Percentiles rank a stretch among this genome's conserved stretches.
phyloP scores from a whole-genome alignment of 2,113 vertebrate genomes.

The Etheostoma cragini region DNA sequence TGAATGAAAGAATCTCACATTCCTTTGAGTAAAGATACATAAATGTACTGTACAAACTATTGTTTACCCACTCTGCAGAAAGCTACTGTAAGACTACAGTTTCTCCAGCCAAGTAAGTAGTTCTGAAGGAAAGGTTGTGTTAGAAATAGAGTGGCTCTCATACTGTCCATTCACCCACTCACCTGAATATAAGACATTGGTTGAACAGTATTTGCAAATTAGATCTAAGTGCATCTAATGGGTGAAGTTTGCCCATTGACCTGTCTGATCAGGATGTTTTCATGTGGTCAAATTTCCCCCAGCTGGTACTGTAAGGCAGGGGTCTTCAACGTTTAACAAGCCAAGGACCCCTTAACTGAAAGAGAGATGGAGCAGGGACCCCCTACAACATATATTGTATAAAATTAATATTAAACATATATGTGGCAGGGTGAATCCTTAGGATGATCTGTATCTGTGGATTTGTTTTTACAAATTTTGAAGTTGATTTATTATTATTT shows the following conservation, averaged over 20 bases:
- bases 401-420: too few relatives aligned
- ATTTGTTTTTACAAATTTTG: too few relatives aligned
- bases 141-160: conserved; percentile 26
- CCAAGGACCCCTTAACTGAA: too few relatives aligned
- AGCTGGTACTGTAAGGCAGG: conserved; percentile 2
- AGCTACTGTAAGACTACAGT: background rate
- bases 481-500: too few relatives aligned
- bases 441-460: too few relatives aligned
- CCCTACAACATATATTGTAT: too few relatives aligned
- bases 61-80: background rate
- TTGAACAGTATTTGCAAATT: conserved; percentile 25
- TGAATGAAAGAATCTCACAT: conserved; percentile 1
- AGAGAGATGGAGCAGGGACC: too few relatives aligned
- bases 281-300: conserved; percentile 42
- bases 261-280: conserved; percentile 10
- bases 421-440: too few relatives aligned
- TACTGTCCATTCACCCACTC: conserved; percentile 14
- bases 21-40: conserved; percentile 4
- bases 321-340: too few relatives aligned
- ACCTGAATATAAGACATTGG: conserved; percentile 2
- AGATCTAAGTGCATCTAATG: conserved; percentile 47
- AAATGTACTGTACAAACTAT: background rate
- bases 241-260: conserved; percentile 27
- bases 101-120: background rate
- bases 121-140: conserved; percentile 11